Evolutionary conservation across 2,113 vertebrate genomes (phyloP), one percentile per base, ranked within the genome.

Genomic region (Synodontis membranacea): DNA sequence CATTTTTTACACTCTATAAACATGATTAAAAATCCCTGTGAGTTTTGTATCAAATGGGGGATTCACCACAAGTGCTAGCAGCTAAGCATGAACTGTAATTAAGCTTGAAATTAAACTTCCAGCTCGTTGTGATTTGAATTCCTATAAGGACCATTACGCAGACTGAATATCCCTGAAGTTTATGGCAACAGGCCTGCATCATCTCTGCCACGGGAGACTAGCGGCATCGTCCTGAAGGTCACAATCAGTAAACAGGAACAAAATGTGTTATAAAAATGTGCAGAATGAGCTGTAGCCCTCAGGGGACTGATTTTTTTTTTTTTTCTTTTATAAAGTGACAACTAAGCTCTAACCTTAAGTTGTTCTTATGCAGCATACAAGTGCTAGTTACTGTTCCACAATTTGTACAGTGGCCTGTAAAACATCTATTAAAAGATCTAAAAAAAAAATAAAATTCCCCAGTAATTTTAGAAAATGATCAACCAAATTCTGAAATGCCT

Each of bases 91-190:
- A 86, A 82, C 84, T 86, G 84, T 86, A 88, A 88, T 88, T 88
- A 86, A 83, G 88, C 88, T 83, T 86, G 84, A 86, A 88, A 88
- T 88, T 86, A 88, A 88, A 83, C 84, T 88, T 86, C 62, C 60
- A 82, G 84, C 52, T 81, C 54, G n/a, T 37, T 88, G 79, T 85
- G 56, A 84, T 82, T 82, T 85, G 50, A 70, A 86, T 83, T 88
- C 84, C 81, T 70, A 72, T 86, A 83, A 86, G 80, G 80, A 86
- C 58, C 56, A 87, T 87, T 83, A 86, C 85, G 58, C 85, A 81
- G 34, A 17, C 85, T 31, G 85, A 86, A 86, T 81, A 81, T 86
- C 85, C 39, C 76, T 54, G 78, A 86, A 31, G 64, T 86, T 86
- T 81, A 86, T 81, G 56, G 56, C 85, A 44, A 64, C 19, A 54